Conservation (phyloP, 30 jellyfish, hydroid and myxozoan species). For the Aurelia aurita complex sp. Pacific region DNA sequence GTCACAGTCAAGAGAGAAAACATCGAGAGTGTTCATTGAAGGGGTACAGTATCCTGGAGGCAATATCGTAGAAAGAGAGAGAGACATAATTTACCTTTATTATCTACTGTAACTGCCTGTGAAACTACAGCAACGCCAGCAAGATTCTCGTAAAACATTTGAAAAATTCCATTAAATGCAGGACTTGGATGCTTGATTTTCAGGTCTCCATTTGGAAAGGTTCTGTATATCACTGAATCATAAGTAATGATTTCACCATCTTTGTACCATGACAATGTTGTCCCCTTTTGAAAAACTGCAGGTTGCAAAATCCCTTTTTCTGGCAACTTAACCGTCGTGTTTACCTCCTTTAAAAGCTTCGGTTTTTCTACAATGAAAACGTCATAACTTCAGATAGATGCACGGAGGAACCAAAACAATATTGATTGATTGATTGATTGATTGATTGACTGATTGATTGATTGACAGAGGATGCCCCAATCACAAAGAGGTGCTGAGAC, state of each 20-base stretch:
- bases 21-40: too few species aligned
- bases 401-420: too few species aligned
- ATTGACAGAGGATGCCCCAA: too few species aligned
- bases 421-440: too few species aligned
- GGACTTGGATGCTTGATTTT: constrained; percentile 7
- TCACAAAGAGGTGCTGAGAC: too few species aligned
- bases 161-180: too few species aligned
- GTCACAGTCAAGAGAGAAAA: too few species aligned
- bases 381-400: too few species aligned
- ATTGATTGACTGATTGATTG: too few species aligned
- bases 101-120: not conserved
- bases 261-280: constrained; percentile 22
- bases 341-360: not conserved
- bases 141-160: not conserved
- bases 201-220: constrained; percentile 6
- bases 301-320: constrained; percentile 8
- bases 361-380: constrained; percentile 27
- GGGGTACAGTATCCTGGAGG: too few species aligned
- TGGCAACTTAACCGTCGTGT: not conserved
- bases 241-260: constrained; percentile 15
- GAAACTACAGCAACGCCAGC: constrained; percentile 24
- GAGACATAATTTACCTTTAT: too few species aligned
- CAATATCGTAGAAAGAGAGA: too few species aligned
- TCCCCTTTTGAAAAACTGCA: not conserved
- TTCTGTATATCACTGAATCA: not conserved